These are phyloP conservation scores for Peromyscus maniculatus DNA, from an alignment of 2,113 vertebrate species.

Conservation along the genomic window DNA sequence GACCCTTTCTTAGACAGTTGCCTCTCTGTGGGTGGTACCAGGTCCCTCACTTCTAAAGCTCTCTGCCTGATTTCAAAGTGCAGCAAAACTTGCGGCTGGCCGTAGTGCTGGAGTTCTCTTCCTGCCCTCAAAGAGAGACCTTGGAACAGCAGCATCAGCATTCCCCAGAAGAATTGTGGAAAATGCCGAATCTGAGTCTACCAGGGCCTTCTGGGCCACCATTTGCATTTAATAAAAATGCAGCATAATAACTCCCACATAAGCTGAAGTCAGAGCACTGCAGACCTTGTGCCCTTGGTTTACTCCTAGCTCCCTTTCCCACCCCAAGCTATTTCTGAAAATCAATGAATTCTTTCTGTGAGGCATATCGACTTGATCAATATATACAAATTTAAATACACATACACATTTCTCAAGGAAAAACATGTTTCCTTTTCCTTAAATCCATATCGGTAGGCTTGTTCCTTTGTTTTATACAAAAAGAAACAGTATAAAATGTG, in stretches of 20 bases:
- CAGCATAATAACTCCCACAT: background rate
- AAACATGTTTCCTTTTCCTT: background rate
- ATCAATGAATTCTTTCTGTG: background rate
- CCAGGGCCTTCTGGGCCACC: background rate
- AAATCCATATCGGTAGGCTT: background rate
- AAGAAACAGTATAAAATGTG: background rate
- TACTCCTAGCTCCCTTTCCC: background rate
- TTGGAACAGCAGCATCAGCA: background rate
- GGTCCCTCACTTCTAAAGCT: background rate
- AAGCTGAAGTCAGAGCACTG: background rate
- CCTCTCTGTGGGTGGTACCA: background rate
- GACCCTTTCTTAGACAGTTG: background rate
- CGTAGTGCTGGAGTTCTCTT: background rate
- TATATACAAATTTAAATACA: background rate
- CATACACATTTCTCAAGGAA: background rate
- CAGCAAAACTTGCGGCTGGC: background rate
- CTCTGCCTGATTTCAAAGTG: background rate
- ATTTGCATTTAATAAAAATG: background rate
- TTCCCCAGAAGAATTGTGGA: no score
- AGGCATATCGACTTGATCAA: background rate
- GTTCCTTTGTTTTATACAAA: constrained; percentile 1
- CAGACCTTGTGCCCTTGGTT: background rate
- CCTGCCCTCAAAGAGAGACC: background rate
- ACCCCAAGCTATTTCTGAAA: background rate
- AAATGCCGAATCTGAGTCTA: background rate